Evolutionary conservation across 2,888 invertebrate genomes (phyloP), one percentile per base, ranked within the genome.

Genomic region (Epiblema foenella): DNA sequence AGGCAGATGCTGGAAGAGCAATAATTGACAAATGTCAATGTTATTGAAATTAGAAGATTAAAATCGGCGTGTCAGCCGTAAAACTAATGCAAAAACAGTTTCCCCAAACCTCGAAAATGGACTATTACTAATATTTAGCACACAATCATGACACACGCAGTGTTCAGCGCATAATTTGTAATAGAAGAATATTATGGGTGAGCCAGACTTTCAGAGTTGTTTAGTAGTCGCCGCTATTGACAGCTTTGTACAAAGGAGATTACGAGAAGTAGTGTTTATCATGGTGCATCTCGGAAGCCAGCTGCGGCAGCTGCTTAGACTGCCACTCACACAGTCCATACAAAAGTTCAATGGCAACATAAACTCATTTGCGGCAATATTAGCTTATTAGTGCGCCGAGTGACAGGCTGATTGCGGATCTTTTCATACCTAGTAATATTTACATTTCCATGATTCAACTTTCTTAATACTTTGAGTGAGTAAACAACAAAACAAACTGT

Each of bases 241-340:
- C 89, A 89, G 89, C 89, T 90, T 89, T 89, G 89, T 89, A 89
- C 89, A 90, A 89, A 89, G 80, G 86, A 88, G 84, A 85, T 85
- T 85, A 82, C 83, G 69, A 65, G 58, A 49, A 49, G 39, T 51
- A 64, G 52, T 69, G 20, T 49, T 37, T 59, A 64, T 65, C 37
- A 37, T 20, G 37, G 33, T 69, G 69, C 64, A 69, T 76, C 76
- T 68, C 74, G 77, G 84, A 85, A 89, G 88, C 86, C 88, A 88
- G 83, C 85, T 78, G 83, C 81, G 64, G n/a, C n/a, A n/a, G n/a
- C n/a, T n/a, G n/a, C 63, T 78, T 79, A 71, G 73, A 80, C 84
- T 86, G 89, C 88, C 89, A 88, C 87, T 87, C 81, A 80, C 81
- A 78, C 73, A 75, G 75, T 77, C 70, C 18, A 79, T 85, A 88